Percentiles rank a stretch among this genome's conserved stretches.
Evolutionary conservation across 2,888 invertebrate genomes (phyloP).

Genomic region (Drosophila mimetica): DNA sequence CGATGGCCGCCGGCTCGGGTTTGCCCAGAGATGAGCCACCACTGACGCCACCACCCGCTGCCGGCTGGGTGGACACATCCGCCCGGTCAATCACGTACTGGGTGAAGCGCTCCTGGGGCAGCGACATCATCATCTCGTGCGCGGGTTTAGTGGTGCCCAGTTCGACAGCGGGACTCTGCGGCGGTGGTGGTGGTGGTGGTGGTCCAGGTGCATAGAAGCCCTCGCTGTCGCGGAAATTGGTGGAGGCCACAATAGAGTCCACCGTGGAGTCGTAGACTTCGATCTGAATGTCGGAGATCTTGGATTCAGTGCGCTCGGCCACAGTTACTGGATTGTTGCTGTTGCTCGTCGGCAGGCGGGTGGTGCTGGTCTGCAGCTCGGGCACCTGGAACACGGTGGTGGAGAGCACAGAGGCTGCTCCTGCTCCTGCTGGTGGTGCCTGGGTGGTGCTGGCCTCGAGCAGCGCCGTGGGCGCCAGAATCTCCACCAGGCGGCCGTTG

Average conservation of each 20-base stretch:
- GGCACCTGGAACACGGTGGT: conserved; percentile 79
- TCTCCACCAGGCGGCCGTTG: conserved; percentile 79
- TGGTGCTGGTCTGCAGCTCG: conserved; percentile 64
- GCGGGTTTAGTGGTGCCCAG: conserved; percentile 67
- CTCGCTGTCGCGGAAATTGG: conserved; percentile 80
- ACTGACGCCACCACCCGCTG: conserved; percentile 41
- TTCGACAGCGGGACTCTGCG: conserved; percentile 17
- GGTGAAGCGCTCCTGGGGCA: conserved; percentile 80
- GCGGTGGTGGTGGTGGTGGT: conserved; percentile 5
- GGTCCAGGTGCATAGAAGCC: conserved; percentile 44
- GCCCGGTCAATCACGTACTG: conserved; percentile 82
- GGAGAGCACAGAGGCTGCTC: conserved; percentile 57
- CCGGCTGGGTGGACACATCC: conserved; percentile 81
- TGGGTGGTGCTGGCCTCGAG: conserved; percentile 44
- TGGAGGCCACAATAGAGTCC: conserved; percentile 82
- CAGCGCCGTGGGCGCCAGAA: conserved; percentile 75
- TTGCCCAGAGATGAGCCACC: conserved; percentile 59
- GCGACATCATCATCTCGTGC: conserved; percentile 11
- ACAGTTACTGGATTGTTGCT: too few relatives aligned
- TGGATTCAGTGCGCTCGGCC: conserved; percentile 76
- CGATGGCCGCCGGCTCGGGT: conserved; percentile 83
- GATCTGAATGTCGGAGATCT: conserved; percentile 83
- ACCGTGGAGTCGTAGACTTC: conserved; percentile 83
- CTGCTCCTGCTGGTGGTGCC: neutral
- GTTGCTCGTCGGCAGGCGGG: conserved; percentile 30